Evolutionary conservation across 1,140 invertebrate species (phyloP).

Genomic region (Eueides isabella): DNA sequence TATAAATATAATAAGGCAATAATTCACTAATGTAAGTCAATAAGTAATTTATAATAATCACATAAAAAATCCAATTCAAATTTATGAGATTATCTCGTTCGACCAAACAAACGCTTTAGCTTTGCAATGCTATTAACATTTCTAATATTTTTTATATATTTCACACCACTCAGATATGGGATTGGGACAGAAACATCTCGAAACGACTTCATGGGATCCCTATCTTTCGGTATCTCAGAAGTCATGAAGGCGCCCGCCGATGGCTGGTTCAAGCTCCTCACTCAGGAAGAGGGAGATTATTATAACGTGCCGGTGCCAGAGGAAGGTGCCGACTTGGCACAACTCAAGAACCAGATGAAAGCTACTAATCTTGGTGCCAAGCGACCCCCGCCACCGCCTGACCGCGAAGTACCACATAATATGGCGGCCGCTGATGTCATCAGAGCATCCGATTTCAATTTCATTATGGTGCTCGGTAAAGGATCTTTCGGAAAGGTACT

Average conservation of each 20-base stretch:
- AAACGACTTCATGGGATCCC: slow-evolving; percentile 99
- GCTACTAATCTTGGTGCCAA: slow-evolving; percentile 77
- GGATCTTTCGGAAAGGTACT: slow-evolving; percentile 98
- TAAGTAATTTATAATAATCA: too few species aligned
- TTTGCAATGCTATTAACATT: too few species aligned
- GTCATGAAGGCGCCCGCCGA: slow-evolving; percentile 95
- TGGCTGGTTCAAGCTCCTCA: slow-evolving; percentile 99
- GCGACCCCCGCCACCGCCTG: slow-evolving; percentile 65
- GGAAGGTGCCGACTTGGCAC: slow-evolving; percentile 94
- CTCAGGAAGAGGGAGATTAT: slow-evolving; percentile 98
- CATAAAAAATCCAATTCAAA: too few species aligned
- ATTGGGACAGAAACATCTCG: slow-evolving; percentile 99
- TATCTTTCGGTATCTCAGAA: slow-evolving; percentile 99
- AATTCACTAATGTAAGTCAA: too few species aligned
- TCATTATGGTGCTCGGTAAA: slow-evolving; percentile 98
- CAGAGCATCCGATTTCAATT: slow-evolving; percentile 98
- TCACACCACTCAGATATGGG: slow-evolving; percentile 88
- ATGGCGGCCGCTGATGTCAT: slow-evolving; percentile 98
- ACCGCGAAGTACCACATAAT: slow-evolving; percentile 94
- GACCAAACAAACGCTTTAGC: too few species aligned
- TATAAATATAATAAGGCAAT: too few species aligned
- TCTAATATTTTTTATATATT: background rate
- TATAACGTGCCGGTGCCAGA: slow-evolving; percentile 98
- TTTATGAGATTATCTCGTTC: too few species aligned
- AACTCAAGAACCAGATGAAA: slow-evolving; percentile 93